Evolutionary conservation across 2,113 vertebrate genomes (phyloP).

Genomic region (Aegypius monachus): DNA sequence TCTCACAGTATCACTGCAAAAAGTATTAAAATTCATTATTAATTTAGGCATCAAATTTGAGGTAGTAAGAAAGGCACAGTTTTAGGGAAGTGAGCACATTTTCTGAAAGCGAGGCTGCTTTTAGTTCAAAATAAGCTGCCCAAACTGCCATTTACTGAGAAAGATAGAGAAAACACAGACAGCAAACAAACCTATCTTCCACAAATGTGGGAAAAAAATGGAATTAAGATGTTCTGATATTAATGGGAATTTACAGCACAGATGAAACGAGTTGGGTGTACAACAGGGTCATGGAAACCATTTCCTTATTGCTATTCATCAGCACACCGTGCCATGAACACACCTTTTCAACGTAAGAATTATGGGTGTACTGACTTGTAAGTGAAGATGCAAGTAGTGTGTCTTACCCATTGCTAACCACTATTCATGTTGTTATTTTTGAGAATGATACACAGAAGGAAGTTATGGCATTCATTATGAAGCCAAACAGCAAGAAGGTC

Average conservation of each 20-base stretch:
- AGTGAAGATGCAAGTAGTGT: neutral
- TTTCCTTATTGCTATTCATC: neutral
- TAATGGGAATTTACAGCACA: neutral
- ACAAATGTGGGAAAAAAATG: neutral
- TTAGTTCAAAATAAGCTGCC: neutral
- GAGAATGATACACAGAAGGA: neutral
- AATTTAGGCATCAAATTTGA: neutral
- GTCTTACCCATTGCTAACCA: neutral
- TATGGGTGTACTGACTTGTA: neutral
- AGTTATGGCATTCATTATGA: neutral
- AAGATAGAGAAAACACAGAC: neutral
- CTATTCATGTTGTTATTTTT: neutral
- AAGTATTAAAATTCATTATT: neutral
- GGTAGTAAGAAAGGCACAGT: neutral
- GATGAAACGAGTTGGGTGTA: neutral
- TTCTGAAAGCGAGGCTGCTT: neutral
- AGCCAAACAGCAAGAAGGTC: neutral
- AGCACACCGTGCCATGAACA: neutral
- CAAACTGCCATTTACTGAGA: neutral
- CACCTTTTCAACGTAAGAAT: neutral
- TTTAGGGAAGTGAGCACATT: neutral
- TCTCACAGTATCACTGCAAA: neutral
- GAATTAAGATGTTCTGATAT: neutral
- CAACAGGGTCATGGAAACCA: neutral
- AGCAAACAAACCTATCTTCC: neutral